Conservation (phyloP, 1,140 invertebrate species). For the Telenomus remus region DNA sequence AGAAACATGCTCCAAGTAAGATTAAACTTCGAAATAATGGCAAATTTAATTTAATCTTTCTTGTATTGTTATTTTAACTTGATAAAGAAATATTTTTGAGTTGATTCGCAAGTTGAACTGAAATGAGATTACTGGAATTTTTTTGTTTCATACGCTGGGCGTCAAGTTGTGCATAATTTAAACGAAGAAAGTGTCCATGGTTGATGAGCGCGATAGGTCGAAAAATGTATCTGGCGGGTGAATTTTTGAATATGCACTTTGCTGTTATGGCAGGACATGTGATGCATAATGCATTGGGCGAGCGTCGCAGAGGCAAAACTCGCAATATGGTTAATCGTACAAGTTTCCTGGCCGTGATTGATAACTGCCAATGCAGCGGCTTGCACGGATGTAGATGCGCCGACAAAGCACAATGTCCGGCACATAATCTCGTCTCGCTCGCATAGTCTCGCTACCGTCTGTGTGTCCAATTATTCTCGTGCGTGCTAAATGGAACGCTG, state of each 20-base stretch:
- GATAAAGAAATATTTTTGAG: no score
- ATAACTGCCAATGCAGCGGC: constrained; percentile 49
- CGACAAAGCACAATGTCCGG: constrained; percentile 41
- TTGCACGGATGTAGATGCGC: constrained; percentile 39
- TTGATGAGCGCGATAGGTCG: constrained; percentile 3
- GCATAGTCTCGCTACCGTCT: constrained; percentile 1
- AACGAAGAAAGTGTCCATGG: constrained; percentile 8
- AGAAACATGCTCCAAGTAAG: no score
- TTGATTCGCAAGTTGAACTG: no score
- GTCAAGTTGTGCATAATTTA: constrained; percentile 6
- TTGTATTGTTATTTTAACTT: no score
- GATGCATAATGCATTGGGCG: constrained; percentile 26
- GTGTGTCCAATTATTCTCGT: constrained; percentile 39
- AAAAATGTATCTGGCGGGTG: constrained; percentile 9
- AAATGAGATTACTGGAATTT: no score
- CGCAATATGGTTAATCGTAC: constrained; percentile 49
- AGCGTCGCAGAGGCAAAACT: constrained; percentile 22
- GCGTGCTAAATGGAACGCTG: constrained; percentile 47
- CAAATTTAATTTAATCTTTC: no score
- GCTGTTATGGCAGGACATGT: not conserved
- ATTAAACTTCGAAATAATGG: no score
- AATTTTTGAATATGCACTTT: constrained; percentile 23
- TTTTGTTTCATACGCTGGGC: no score
- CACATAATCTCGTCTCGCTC: constrained; percentile 31
- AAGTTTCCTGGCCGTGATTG: constrained; percentile 50